Evolutionary conservation across 2,797 vertebrate species (phyloP).

Genomic region (Crocidura indochinensis): DNA sequence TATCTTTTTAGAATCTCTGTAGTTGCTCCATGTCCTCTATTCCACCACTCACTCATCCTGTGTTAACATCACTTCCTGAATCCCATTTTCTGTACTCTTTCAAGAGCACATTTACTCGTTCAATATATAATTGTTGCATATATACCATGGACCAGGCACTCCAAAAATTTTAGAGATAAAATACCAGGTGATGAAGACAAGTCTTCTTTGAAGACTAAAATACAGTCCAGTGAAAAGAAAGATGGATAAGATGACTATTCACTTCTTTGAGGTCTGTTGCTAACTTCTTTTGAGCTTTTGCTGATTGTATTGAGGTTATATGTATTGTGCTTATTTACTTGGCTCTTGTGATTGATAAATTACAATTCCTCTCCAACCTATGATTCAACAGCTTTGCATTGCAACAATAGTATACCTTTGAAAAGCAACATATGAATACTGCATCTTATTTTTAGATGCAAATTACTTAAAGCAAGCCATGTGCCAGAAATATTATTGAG

Average conservation of each 20-base stretch:
- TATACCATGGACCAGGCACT: neutral
- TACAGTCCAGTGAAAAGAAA: too few species aligned
- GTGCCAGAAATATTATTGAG: conserved; percentile 81
- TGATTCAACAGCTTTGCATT: conserved; percentile 76
- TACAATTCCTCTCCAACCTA: conserved; percentile 64
- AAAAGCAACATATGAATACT: conserved; percentile 83
- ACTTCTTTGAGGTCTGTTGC: neutral
- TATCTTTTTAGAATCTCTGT: neutral
- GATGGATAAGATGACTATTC: neutral
- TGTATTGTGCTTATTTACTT: conserved; percentile 24
- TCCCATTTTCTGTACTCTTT: neutral
- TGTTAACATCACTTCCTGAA: neutral
- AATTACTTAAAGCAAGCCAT: conserved; percentile 76
- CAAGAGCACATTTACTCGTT: neutral
- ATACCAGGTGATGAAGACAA: neutral
- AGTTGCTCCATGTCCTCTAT: neutral
- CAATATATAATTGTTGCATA: neutral
- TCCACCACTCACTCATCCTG: neutral
- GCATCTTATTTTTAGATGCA: conserved; percentile 84
- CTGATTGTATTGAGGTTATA: conserved; percentile 47
- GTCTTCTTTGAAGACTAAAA: neutral
- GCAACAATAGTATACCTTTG: conserved; percentile 83
- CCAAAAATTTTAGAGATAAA: neutral
- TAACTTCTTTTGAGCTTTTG: conserved; percentile 56
- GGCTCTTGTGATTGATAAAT: conserved; percentile 76